phyloP scores from a whole-genome alignment of 2,888 invertebrate genomes.

The Xestia c-nigrum region DNA sequence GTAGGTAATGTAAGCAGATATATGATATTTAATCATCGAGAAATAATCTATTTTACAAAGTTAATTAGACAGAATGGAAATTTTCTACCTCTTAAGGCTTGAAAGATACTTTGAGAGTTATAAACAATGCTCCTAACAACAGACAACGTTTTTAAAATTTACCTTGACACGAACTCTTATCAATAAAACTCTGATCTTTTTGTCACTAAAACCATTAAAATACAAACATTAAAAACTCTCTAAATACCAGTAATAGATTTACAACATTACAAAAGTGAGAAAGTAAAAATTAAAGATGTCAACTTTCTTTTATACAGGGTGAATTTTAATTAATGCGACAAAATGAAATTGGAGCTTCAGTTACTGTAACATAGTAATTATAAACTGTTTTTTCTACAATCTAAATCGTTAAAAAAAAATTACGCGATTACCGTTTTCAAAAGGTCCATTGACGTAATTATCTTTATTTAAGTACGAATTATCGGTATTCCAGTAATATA shows the following conservation, averaged over 20 bases:
- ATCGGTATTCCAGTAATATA: too few species aligned
- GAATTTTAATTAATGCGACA: too few species aligned
- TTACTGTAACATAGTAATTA: too few species aligned
- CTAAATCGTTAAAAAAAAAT: too few species aligned
- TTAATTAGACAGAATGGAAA: background rate
- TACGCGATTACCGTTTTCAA: too few species aligned
- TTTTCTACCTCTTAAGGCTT: background rate
- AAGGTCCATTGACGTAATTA: too few species aligned
- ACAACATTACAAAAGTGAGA: constrained; percentile 50
- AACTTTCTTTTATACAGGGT: constrained; percentile 66
- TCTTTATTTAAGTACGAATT: too few species aligned
- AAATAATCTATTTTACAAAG: background rate
- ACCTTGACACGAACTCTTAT: constrained; percentile 37
- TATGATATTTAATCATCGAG: background rate
- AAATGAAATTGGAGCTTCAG: too few species aligned
- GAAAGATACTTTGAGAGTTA: background rate
- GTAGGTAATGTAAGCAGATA: background rate
- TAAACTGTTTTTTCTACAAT: too few species aligned
- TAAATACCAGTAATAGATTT: constrained; percentile 49
- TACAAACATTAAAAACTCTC: constrained; percentile 47
- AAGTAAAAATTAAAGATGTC: constrained; percentile 58
- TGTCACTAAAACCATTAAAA: constrained; percentile 22
- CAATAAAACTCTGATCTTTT: constrained; percentile 22
- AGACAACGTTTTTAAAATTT: constrained; percentile 2
- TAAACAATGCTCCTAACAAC: constrained; percentile 4